These are phyloP conservation scores for Heptranchias perlo DNA, from an alignment of 2,113 vertebrate genomes.

Conservation along the genomic window DNA sequence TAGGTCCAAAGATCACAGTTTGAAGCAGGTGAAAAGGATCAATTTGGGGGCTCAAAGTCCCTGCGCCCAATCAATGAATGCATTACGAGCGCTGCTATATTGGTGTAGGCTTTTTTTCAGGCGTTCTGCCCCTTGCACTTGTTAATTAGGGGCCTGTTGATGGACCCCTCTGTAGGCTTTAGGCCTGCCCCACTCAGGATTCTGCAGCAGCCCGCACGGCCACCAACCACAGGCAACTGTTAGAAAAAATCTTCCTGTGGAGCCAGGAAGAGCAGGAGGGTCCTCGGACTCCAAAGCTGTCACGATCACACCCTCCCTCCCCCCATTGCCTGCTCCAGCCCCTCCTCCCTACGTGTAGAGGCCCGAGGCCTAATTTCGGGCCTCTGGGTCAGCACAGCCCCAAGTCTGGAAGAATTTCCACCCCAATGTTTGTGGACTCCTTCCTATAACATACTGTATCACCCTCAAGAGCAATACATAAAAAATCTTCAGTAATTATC, in stretches of 20 bases:
- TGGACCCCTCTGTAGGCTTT: neutral
- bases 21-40: too few relatives aligned
- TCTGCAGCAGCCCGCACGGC: too few relatives aligned
- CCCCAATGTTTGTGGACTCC: neutral
- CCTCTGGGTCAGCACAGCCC: neutral
- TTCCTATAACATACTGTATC: neutral
- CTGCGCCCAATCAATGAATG: too few relatives aligned
- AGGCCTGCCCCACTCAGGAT: too few relatives aligned
- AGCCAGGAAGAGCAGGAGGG: neutral
- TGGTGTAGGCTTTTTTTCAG: neutral
- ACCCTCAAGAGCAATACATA: neutral
- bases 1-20: too few relatives aligned
- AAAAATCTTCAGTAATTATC: constrained; percentile 16
- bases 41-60: too few relatives aligned
- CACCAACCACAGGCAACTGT: neutral
- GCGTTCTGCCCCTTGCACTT: neutral
- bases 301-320: neutral
- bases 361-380: neutral
- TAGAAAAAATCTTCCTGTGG: neutral
- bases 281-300: neutral
- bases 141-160: neutral
- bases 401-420: neutral
- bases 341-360: neutral
- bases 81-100: neutral
- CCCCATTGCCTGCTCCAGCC: neutral